phyloP scores from a whole-genome alignment of 2,113 vertebrate genomes.

The Poeciliopsis prolifica region DNA sequence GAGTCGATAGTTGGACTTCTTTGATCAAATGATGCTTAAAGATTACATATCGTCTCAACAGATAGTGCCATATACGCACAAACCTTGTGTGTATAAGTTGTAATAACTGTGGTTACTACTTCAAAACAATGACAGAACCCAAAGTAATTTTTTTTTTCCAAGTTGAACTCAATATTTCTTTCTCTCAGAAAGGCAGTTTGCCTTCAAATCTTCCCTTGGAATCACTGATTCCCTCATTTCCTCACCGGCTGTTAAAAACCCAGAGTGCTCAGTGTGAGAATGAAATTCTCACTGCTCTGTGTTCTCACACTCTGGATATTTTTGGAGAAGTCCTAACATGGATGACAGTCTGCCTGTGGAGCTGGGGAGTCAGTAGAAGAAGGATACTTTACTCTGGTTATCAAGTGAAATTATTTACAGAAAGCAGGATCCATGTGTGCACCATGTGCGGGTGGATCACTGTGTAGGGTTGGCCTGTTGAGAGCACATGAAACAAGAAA shows the following conservation, averaged over 20 bases:
- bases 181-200: not conserved
- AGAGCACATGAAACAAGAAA: not conserved
- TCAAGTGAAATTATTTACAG: not conserved
- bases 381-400: not conserved
- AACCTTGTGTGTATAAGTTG: not conserved
- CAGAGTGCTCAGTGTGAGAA: conserved; percentile 1
- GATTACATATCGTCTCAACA: not conserved
- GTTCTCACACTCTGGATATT: conserved; percentile 13
- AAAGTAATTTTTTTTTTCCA: not conserved
- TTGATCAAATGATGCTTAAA: not conserved
- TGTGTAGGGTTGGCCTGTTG: not conserved
- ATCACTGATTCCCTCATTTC: not conserved
- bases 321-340: conserved; percentile 22
- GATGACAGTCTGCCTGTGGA: conserved; percentile 17
- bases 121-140: not conserved
- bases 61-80: not conserved
- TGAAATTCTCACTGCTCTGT: not conserved
- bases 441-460: not conserved
- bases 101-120: not conserved
- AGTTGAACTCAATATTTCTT: not conserved
- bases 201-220: not conserved
- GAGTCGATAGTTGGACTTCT: not conserved
- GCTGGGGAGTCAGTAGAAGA: not conserved
- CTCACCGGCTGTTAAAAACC: not conserved
- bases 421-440: not conserved